Evolutionary conservation across 2,888 invertebrate species (phyloP).

Genomic region (Sphaeridia pumilis): DNA sequence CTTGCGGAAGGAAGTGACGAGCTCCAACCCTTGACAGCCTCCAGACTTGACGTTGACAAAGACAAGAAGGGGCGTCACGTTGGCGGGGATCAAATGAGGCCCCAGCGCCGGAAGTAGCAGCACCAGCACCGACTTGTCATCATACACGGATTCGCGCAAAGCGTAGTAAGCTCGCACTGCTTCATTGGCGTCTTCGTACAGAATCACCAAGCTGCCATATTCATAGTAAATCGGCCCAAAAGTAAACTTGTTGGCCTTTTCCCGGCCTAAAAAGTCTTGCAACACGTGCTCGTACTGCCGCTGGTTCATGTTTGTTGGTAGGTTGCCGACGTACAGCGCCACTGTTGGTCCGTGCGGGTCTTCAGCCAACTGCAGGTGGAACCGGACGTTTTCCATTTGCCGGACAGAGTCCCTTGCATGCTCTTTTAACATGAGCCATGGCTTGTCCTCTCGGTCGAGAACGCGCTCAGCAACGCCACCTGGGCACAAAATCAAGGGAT

Average conservation of each 20-base stretch:
- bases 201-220: conserved; percentile 97
- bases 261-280: conserved; percentile 84
- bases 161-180: conserved; percentile 91
- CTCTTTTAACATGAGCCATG: conserved; percentile 85
- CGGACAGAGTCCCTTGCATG: conserved; percentile 89
- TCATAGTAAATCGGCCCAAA: conserved; percentile 99
- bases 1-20: conserved; percentile 97
- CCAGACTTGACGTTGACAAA: conserved; percentile 99
- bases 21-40: conserved; percentile 95
- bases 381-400: conserved; percentile 96
- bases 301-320: conserved; percentile 93
- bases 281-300: conserved; percentile 96
- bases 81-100: conserved; percentile 76
- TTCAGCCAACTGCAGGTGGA: conserved; percentile 93
- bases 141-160: conserved; percentile 82
- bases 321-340: conserved; percentile 92
- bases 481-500: conserved; percentile 1
- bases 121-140: conserved; percentile 93
- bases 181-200: conserved; percentile 90
- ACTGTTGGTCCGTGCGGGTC: conserved; percentile 83
- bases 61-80: conserved; percentile 86
- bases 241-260: conserved; percentile 74
- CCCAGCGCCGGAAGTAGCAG: conserved; percentile 94
- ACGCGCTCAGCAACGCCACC: conserved; percentile 65
- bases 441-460: conserved; percentile 67